These are phyloP conservation scores for Drosophila kambysellisi DNA, from an alignment of 2,888 invertebrate species.

Conservation along the genomic window DNA sequence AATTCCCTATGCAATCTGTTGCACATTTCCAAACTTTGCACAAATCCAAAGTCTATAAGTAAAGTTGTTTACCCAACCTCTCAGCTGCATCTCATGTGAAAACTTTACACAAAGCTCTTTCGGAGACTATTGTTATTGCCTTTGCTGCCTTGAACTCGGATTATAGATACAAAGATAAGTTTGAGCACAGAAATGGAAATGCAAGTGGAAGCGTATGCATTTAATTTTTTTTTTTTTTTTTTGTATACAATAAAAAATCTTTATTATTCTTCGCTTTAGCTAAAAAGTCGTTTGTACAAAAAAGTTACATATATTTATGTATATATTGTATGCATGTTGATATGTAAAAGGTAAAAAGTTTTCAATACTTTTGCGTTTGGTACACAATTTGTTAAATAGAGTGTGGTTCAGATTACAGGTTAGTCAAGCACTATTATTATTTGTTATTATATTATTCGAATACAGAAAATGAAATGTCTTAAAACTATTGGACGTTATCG, in stretches of 20 bases:
- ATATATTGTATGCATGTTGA: slow-evolving; percentile 33
- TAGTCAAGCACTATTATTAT: slow-evolving; percentile 36
- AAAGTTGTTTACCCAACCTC: slow-evolving; percentile 18
- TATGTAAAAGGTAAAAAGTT: slow-evolving; percentile 38
- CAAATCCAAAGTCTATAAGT: slow-evolving; percentile 11
- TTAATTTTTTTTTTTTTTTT: slow-evolving; percentile 39
- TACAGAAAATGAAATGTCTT: slow-evolving; percentile 39
- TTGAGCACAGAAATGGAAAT: slow-evolving; percentile 25
- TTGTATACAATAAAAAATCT: slow-evolving; percentile 73
- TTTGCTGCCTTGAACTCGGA: slow-evolving; percentile 61
- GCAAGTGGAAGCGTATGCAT: slow-evolving; percentile 22
- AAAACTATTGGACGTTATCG: slow-evolving; percentile 50
- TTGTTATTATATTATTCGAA: slow-evolving; percentile 17
- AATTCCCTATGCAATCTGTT: slow-evolving; percentile 33
- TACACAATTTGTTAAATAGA: slow-evolving; percentile 38
- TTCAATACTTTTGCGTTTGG: slow-evolving; percentile 44
- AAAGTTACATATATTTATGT: slow-evolving; percentile 49
- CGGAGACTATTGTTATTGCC: slow-evolving; percentile 33
- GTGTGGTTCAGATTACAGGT: slow-evolving; percentile 11
- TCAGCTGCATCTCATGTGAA: slow-evolving; percentile 50
- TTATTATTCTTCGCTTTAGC: slow-evolving; percentile 70
- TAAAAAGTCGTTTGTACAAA: slow-evolving; percentile 74
- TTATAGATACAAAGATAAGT: slow-evolving; percentile 14
- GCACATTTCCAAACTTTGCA: slow-evolving; percentile 31
- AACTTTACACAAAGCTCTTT: slow-evolving; percentile 38